These are phyloP conservation scores for Actinernus sp. DNA, from an alignment of 92 coral and sea anemone genomes.

Conservation along the genomic window DNA sequence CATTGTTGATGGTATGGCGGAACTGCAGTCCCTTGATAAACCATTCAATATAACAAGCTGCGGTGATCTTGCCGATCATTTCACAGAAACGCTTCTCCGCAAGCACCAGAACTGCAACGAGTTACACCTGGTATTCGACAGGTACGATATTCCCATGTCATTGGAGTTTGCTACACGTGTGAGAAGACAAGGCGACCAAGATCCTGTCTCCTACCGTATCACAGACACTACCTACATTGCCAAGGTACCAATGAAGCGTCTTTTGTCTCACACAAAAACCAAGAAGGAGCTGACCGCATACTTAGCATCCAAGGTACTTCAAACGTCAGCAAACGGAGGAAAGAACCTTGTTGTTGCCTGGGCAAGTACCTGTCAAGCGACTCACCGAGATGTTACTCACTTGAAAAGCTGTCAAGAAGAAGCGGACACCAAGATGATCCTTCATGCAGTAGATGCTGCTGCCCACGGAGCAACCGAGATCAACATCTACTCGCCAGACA, in stretches of 20 bases:
- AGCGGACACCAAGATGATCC: slow-evolving; percentile 57
- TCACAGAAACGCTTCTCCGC: background rate
- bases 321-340: background rate
- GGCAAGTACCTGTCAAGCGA: slow-evolving; percentile 44
- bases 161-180: slow-evolving; percentile 28
- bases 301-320: slow-evolving; percentile 7
- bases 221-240: slow-evolving; percentile 41
- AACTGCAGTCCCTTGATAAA: slow-evolving; percentile 55
- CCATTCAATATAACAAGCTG: slow-evolving; percentile 32
- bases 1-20: slow-evolving; percentile 61
- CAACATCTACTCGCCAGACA: slow-evolving; percentile 51
- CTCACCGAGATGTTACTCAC: slow-evolving; percentile 26
- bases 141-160: slow-evolving; percentile 37
- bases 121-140: slow-evolving; percentile 37
- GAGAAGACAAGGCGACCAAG: slow-evolving; percentile 24
- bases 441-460: slow-evolving; percentile 68
- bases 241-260: slow-evolving; percentile 25
- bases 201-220: slow-evolving; percentile 22
- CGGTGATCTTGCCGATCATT: slow-evolving; percentile 47
- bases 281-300: slow-evolving; percentile 34
- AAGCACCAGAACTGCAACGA: slow-evolving; percentile 13
- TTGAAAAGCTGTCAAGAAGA: slow-evolving; percentile 69
- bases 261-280: slow-evolving; percentile 28
- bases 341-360: slow-evolving; percentile 24
- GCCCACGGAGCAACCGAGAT: slow-evolving; percentile 46